Evolutionary conservation across 2,888 invertebrate species (phyloP), one percentile per base, ranked within the genome.

Genomic region (Dynastes tityus): DNA sequence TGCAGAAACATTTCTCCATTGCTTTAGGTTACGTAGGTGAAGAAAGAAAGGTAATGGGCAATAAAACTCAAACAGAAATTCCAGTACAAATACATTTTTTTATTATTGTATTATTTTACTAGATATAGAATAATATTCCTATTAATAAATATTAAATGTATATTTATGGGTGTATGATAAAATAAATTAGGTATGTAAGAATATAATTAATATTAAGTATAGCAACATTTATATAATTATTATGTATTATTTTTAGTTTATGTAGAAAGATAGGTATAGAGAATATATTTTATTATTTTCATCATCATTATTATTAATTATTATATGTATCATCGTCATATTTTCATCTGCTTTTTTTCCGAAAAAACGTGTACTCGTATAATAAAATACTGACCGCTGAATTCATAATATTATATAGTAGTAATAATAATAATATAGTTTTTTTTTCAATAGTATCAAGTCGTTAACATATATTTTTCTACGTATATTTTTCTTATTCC

Each of bases 21-120:
- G 45, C 8, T 11, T 45, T 8, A 11, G 45, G 45, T 11, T 67
- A 45, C n/a, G 2, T 5, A 27, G 51, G n/a, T n/a, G 13, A 4
- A 51, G 4, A 64, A 64, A 2, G 6, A 22, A 63, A 16, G 40
- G 61, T 45, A 27, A 61, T 74, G 5, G 40, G 65, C 61, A 80
- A 74, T 58, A 83, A 83, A 82, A 83, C 83, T 78, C 45, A 11
- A 45, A 37, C 2, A 82, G 79, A 81, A 77, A 32, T 71, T 84
- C 86, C 88, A 88, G 89, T 89, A 89, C 89, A 89, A 89, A 89
- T 89, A 89, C 89, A 88, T 87, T 89, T 85, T 58, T 88, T 89
- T 22, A 89, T 88, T 89, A 88, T 88, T 87, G 88, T 88, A 88
- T 88, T 88, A 88, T 88, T 89, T 89, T 86, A 87, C 89, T 89